Conservation (phyloP, 1,140 invertebrate species). For the Rhopalosiphum padi region DNA sequence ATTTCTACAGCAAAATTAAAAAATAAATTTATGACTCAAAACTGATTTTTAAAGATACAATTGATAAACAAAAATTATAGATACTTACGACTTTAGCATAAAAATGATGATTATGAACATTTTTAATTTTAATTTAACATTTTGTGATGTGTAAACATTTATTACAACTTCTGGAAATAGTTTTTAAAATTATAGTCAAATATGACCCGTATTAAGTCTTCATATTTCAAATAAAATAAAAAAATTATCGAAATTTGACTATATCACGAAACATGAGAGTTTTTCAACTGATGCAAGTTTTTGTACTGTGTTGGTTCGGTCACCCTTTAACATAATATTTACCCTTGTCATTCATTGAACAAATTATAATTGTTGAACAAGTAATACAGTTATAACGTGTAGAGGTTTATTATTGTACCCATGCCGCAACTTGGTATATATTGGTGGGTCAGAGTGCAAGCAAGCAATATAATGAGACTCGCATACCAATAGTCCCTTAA, state of each 20-base stretch:
- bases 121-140: neutral
- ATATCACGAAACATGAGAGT: neutral
- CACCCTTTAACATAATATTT: neutral
- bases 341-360: neutral
- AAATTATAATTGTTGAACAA: neutral
- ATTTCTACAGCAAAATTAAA: too few relatives aligned
- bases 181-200: neutral
- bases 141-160: neutral
- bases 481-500: too few relatives aligned
- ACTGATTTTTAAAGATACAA: too few relatives aligned
- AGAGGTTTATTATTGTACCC: neutral
- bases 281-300: neutral
- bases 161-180: too few relatives aligned
- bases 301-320: neutral
- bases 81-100: too few relatives aligned
- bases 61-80: neutral
- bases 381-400: neutral
- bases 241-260: neutral
- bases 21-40: too few relatives aligned
- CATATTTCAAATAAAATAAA: neutral
- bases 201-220: neutral
- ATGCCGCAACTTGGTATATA: too few relatives aligned
- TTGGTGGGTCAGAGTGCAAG: too few relatives aligned
- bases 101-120: neutral
- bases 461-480: too few relatives aligned